These are phyloP conservation scores for Chamaea fasciata DNA, from an alignment of 2,113 vertebrate genomes.

Conservation along the genomic window DNA sequence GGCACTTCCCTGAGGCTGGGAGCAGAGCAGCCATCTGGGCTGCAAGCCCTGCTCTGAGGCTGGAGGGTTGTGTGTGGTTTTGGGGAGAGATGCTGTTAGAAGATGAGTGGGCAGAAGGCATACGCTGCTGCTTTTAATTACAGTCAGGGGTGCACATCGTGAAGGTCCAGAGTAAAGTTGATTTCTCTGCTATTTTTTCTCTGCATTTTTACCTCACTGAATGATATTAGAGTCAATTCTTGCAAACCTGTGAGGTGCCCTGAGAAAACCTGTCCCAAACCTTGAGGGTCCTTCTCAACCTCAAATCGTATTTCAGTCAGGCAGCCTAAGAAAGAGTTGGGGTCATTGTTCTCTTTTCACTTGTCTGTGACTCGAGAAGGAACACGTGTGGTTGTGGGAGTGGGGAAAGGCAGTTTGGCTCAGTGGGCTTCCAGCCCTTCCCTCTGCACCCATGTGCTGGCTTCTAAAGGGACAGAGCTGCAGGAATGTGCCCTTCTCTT, in stretches of 20 bases:
- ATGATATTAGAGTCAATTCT: neutral
- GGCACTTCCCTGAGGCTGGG: neutral
- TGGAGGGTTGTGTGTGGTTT: neutral
- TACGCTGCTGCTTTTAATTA: neutral
- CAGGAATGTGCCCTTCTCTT: neutral
- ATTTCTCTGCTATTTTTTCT: neutral
- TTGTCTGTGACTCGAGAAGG: accelerated
- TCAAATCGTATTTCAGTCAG: neutral
- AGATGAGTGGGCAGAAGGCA: neutral
- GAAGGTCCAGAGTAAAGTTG: neutral
- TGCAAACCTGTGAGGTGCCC: accelerated
- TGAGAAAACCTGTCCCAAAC: neutral
- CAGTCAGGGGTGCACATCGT: neutral
- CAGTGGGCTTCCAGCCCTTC: neutral
- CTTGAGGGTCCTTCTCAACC: neutral
- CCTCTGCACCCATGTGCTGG: neutral
- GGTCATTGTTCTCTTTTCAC: neutral
- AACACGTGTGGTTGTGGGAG: accelerated
- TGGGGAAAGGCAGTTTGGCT: neutral
- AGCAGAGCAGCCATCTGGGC: neutral
- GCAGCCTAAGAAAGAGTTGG: neutral
- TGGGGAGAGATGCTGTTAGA: neutral
- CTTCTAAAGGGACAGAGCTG: neutral
- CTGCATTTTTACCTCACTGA: neutral
- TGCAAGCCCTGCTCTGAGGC: neutral